A percentile compares a stretch with the other conserved stretches of the same genome.
Evolutionary conservation across 2,113 vertebrate genomes (phyloP).

Genomic region (Scartelaos histophorus): DNA sequence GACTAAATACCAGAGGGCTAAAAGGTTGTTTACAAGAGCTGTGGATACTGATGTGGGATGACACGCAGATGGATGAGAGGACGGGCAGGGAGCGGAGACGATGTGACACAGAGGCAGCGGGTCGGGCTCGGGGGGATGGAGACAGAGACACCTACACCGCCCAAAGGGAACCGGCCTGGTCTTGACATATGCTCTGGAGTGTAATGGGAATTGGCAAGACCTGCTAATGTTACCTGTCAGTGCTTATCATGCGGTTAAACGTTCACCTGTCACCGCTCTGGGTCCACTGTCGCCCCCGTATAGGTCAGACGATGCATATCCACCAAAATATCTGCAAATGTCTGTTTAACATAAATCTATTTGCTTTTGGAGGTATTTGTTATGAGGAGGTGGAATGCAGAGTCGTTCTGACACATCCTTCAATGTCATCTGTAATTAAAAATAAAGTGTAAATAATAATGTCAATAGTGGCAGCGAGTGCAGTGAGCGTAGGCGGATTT

Average conservation of each 20-base stretch:
- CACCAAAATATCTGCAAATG: slow-evolving; percentile 11
- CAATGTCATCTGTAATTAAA: slow-evolving; percentile 46
- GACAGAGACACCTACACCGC: slow-evolving; percentile 50
- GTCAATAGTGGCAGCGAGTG: slow-evolving; percentile 27
- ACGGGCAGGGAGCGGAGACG: slow-evolving; percentile 53
- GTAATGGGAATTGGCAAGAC: slow-evolving; percentile 72
- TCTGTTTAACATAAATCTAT: background rate
- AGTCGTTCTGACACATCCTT: slow-evolving; percentile 51
- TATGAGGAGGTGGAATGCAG: slow-evolving; percentile 53
- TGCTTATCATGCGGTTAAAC: slow-evolving; percentile 57
- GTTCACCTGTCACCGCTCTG: slow-evolving; percentile 62
- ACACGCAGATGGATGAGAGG: slow-evolving; percentile 63
- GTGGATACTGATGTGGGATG: slow-evolving; percentile 59
- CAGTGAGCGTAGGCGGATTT: slow-evolving; percentile 43
- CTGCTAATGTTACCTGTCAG: slow-evolving; percentile 74
- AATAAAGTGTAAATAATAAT: slow-evolving; percentile 30
- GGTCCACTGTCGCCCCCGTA: slow-evolving; percentile 60
- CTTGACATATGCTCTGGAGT: slow-evolving; percentile 75
- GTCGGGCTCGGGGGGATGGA: slow-evolving; percentile 44
- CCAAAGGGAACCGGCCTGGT: slow-evolving; percentile 59
- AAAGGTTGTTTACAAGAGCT: slow-evolving; percentile 39
- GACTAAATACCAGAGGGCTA: slow-evolving; percentile 46
- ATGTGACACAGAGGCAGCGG: slow-evolving; percentile 64
- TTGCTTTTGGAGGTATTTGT: slow-evolving; percentile 8
- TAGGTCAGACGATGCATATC: slow-evolving; percentile 66